These are phyloP conservation scores for Solea senegalensis DNA, from an alignment of 2,113 vertebrate species.

Conservation along the genomic window DNA sequence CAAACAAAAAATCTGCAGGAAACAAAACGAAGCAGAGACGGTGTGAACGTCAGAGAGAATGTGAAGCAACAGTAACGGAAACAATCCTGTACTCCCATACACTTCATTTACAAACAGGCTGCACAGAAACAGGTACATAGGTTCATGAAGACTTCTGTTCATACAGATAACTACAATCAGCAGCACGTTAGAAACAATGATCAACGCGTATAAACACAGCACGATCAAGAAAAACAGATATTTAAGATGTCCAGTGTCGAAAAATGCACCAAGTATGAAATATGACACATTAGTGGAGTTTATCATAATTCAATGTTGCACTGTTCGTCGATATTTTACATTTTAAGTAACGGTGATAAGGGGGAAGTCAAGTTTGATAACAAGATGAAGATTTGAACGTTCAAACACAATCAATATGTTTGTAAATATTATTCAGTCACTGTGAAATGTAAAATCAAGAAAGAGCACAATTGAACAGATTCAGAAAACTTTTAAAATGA, in stretches of 20 bases:
- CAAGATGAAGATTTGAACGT: too few relatives aligned
- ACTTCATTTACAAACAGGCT: conserved; percentile 65
- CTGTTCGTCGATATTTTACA: too few relatives aligned
- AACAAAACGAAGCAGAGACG: not conserved
- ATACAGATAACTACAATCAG: conserved; percentile 53
- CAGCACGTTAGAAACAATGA: not conserved
- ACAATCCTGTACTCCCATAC: conserved; percentile 53
- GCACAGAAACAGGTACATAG: conserved; percentile 70
- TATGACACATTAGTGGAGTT: conserved; percentile 10
- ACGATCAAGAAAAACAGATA: not conserved
- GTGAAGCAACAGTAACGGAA: conserved; percentile 7
- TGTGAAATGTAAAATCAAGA: too few relatives aligned
- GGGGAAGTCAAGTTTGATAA: too few relatives aligned
- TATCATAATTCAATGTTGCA: not conserved
- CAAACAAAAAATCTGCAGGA: conserved; percentile 26
- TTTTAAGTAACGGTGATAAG: too few relatives aligned
- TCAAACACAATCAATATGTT: too few relatives aligned
- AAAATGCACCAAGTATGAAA: conserved; percentile 7
- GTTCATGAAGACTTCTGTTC: conserved; percentile 63
- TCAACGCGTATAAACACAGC: not conserved
- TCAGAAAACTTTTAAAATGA: too few relatives aligned
- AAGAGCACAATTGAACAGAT: too few relatives aligned
- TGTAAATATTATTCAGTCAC: too few relatives aligned
- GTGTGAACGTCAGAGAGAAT: conserved; percentile 21
- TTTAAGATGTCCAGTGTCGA: not conserved